Percentiles rank a stretch among this genome's conserved stretches.
These are phyloP conservation scores for Chelon labrosus DNA, from an alignment of 2,797 vertebrate species.

Conservation along the genomic window DNA sequence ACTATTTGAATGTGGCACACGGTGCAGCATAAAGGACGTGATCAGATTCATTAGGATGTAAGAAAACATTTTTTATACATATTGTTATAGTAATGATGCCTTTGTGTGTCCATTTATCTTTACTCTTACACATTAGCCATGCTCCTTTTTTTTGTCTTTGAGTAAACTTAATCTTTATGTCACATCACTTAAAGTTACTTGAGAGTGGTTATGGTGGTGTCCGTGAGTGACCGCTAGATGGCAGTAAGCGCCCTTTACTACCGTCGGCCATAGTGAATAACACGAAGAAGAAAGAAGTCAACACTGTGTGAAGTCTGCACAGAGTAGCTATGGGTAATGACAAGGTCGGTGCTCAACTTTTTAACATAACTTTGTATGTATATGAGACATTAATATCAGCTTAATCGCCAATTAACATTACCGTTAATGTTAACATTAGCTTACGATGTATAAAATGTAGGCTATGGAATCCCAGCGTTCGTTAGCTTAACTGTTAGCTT, in stretches of 20 bases:
- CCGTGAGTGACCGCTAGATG: constrained; percentile 10
- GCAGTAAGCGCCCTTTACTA: not conserved
- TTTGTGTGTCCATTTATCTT: too few species aligned
- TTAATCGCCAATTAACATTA: not conserved
- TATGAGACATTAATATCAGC: not conserved
- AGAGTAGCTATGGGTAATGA: constrained; percentile 61
- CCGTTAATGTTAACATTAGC: not conserved
- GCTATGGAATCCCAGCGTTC: not conserved
- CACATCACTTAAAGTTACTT: not conserved
- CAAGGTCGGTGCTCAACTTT: constrained; percentile 66
- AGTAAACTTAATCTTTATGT: not conserved
- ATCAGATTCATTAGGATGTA: not conserved
- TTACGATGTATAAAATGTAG: too few species aligned
- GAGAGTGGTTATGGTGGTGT: not conserved
- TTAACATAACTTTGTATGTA: not conserved
- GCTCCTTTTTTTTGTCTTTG: too few species aligned
- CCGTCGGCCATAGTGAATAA: not conserved
- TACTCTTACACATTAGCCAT: not conserved
- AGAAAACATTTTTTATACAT: not conserved
- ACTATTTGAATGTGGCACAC: not conserved
- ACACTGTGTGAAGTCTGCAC: not conserved
- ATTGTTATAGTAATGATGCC: not conserved
- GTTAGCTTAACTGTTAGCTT: constrained; percentile 29
- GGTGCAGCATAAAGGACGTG: not conserved
- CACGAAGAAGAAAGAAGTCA: constrained; percentile 3